Evolutionary conservation across 2,797 vertebrate genomes (phyloP), one percentile per base, ranked within the genome.

Genomic region (Allobates femoralis): DNA sequence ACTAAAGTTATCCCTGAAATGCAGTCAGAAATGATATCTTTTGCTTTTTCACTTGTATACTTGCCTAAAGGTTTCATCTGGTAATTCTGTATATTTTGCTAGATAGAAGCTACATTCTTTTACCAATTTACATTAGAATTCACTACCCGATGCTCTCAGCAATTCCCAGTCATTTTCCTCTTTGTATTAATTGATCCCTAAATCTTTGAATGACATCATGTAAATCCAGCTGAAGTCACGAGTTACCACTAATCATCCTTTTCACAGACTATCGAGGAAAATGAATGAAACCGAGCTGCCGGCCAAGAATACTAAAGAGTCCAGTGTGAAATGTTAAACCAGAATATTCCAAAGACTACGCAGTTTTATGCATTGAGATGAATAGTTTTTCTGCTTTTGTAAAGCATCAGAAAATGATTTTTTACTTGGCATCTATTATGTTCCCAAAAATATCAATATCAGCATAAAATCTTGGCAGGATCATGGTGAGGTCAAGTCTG

Each of bases 161-260:
- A 66, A 15, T 60, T 78, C 37, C 71, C 62, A 53, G 58, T 66
- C 32, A 55, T 86, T 62, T 64, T 56, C 11, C n/a, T 62, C 79
- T 76, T 82, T 83, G 71, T 86, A 16, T 78, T 83, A 78, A 77
- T 69, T 77, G 64, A 86, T 76, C 79, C 69, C 46, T 76, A 86
- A 82, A 77, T 81, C 71, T 77, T 60, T 53, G 34, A 8, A 73
- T 37, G 23, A 71, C 80, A 56, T 58, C 55, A 77, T 78, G 23
- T 23, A 34, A 60, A 78, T 79, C 80, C 80, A 83, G 85, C 77
- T 83, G 80, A 78, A 26, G 55, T 87, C 80, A 87, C 67, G 77
- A 50, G 37, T 83, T 32, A 69, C 75, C 62, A 78, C 66, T 77
- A 71, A 71, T 60, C 32, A 76, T 76, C 56, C 69, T 10, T 58